Percentiles rank a stretch among this genome's conserved stretches.
phyloP scores from a whole-genome alignment of 2,113 vertebrate genomes.

The Orcinus orca region DNA sequence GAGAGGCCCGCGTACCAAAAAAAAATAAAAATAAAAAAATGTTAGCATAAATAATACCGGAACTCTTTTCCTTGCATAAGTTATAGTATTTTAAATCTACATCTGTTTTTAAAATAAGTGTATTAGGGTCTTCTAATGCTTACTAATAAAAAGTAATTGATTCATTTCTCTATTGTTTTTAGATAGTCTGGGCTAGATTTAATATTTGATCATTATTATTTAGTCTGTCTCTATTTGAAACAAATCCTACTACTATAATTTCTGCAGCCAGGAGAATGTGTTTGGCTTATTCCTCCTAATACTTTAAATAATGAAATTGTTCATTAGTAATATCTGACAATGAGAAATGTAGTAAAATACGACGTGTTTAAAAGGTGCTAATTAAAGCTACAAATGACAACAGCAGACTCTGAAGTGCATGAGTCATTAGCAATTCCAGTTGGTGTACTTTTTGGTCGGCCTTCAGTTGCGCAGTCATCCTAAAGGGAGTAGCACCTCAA shows the following conservation, averaged over 20 bases:
- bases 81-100: neutral
- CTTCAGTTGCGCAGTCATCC: neutral
- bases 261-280: neutral
- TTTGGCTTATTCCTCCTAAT: neutral
- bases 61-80: neutral
- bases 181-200: neutral
- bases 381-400: constrained; percentile 21
- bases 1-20: too few species aligned
- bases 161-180: neutral
- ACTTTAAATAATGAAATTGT: constrained; percentile 14
- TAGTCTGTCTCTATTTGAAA: neutral
- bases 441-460: neutral
- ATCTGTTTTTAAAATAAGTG: constrained; percentile 27
- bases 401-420: neutral
- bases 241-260: neutral
- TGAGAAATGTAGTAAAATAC: constrained; percentile 13
- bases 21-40: neutral
- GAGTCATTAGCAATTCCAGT: constrained; percentile 30
- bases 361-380: constrained; percentile 29
- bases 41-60: neutral
- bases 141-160: neutral
- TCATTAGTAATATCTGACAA: neutral
- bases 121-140: neutral
- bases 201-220: neutral
- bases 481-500: neutral